Evolutionary conservation across 2,888 invertebrate species (phyloP).

Genomic region (Drosophila melanosoma): DNA sequence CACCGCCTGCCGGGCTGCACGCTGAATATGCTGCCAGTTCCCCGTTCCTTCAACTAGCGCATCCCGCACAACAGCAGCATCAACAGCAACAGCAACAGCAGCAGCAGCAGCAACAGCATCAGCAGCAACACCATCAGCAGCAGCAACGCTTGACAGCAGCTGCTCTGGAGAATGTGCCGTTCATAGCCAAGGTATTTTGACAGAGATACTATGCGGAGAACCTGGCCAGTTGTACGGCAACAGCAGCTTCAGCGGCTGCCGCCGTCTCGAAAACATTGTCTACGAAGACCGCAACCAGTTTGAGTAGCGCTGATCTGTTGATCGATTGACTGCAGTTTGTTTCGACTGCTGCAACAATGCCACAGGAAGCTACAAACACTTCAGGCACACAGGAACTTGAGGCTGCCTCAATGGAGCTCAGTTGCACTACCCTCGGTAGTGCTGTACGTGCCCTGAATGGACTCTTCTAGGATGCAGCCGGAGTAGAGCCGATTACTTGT

Average conservation of each 20-base stretch:
- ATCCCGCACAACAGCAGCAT: conserved; percentile 41
- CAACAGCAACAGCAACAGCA: conserved; percentile 45
- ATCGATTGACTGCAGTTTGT: conserved; percentile 84
- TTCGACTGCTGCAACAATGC: conserved; percentile 57
- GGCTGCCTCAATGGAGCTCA: conserved; percentile 51
- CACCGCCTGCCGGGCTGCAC: conserved; percentile 66
- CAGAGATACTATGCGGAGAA: conserved; percentile 85
- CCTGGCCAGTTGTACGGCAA: conserved; percentile 66
- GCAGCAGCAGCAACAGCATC: conserved; percentile 68
- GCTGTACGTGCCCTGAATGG: conserved; percentile 80
- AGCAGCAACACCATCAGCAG: conserved; percentile 55
- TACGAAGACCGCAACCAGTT: conserved; percentile 15
- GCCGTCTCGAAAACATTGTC: conserved; percentile 20
- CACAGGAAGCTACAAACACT: conserved; percentile 1
- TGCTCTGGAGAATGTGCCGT: conserved; percentile 83
- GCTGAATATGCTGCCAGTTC: conserved; percentile 75
- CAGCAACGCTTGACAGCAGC: conserved; percentile 76
- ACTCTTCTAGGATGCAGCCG: conserved; percentile 52
- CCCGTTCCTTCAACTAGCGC: conserved; percentile 82
- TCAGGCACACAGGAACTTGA: conserved; percentile 3
- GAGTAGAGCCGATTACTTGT: background rate
- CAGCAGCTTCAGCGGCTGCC: conserved; percentile 9
- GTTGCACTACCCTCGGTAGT: conserved; percentile 75
- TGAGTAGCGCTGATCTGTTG: conserved; percentile 63
- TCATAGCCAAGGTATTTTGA: conserved; percentile 85